phyloP scores from a whole-genome alignment of 2,113 vertebrate species.

The Tautogolabrus adspersus region DNA sequence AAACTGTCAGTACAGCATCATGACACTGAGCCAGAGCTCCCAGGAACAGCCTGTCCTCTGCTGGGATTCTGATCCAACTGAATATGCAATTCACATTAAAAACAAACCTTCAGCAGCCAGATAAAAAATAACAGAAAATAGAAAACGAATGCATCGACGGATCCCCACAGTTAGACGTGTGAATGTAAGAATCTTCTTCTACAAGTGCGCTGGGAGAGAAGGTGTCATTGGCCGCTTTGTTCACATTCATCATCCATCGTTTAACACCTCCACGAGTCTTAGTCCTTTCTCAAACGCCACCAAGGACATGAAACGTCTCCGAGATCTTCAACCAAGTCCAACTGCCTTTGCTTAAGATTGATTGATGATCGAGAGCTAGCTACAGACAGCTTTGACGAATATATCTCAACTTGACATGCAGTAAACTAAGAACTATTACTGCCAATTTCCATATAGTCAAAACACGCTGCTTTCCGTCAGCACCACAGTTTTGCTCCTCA shows the following conservation, averaged over 20 bases:
- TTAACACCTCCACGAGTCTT: conserved; percentile 4
- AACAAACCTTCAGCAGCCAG: background rate
- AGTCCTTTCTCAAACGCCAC: conserved; percentile 17
- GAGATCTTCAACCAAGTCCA: no score
- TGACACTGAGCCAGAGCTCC: conserved; percentile 24
- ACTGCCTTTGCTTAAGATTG: background rate
- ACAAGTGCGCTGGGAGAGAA: background rate
- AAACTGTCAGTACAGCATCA: conserved; percentile 35
- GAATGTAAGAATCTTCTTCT: background rate
- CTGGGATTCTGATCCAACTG: background rate
- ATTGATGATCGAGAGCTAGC: background rate
- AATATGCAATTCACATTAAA: background rate
- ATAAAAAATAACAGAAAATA: no score
- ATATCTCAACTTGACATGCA: no score
- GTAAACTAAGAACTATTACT: no score
- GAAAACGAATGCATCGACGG: background rate
- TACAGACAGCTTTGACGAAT: no score
- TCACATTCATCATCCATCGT: conserved; percentile 7
- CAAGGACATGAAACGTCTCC: background rate
- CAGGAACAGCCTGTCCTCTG: conserved; percentile 49
- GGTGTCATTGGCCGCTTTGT: background rate
- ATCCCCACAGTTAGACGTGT: background rate
- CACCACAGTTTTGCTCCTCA: no score
- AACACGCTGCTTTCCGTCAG: no score
- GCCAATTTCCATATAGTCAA: no score